Percentiles rank a stretch among this genome's conserved stretches.
These are phyloP conservation scores for Lepidurus arcticus DNA, from an alignment of 1,140 invertebrate species.

Conservation along the genomic window DNA sequence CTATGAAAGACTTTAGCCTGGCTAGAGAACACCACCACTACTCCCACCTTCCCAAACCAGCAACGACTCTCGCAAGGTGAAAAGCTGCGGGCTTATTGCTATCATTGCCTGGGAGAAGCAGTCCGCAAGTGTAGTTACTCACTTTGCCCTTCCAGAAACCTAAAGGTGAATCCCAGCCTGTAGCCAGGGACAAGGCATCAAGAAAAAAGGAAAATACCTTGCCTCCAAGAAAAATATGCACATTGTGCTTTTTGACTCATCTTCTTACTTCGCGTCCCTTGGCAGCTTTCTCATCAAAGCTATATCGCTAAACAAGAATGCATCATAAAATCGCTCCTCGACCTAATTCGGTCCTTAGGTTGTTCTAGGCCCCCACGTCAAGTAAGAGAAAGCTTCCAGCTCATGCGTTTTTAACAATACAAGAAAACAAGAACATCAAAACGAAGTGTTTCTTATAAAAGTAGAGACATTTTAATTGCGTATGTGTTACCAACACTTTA, in stretches of 20 bases:
- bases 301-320: neutral
- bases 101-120: neutral
- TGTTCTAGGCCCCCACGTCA: neutral
- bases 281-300: neutral
- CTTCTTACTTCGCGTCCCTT: neutral
- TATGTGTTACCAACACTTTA: neutral
- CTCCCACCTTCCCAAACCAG: neutral
- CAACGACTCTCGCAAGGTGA: neutral
- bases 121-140: neutral
- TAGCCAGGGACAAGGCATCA: neutral
- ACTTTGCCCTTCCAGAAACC: neutral
- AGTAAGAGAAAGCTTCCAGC: neutral
- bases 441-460: neutral
- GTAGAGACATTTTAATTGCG: neutral
- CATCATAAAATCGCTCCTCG: neutral
- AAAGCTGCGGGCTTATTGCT: neutral
- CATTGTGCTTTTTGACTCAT: neutral
- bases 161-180: slow-evolving; percentile 8
- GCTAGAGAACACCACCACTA: too few relatives aligned
- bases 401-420: too few relatives aligned
- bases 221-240: too few relatives aligned
- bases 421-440: too few relatives aligned
- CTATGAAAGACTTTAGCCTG: neutral
- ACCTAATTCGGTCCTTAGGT: neutral
- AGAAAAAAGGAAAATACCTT: neutral